These are phyloP conservation scores for Paedocypris sp. DNA, from an alignment of 2,113 vertebrate species.

Conservation along the genomic window DNA sequence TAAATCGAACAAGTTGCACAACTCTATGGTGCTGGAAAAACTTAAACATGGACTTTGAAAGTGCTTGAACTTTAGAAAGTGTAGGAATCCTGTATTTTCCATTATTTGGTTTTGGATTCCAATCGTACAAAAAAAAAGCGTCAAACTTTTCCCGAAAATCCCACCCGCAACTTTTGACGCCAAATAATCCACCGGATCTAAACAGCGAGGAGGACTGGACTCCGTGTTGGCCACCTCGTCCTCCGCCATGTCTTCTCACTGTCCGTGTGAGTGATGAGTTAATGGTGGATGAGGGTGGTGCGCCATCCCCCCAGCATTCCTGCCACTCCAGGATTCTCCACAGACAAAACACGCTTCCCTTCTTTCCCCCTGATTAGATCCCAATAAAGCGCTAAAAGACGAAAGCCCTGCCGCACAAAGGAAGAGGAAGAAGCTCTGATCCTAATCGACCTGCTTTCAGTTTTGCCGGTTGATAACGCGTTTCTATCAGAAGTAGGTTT, in stretches of 20 bases:
- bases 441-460: too few species aligned
- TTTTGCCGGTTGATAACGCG: too few species aligned
- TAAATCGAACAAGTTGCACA: too few species aligned
- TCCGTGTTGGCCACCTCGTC: background rate
- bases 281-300: constrained; percentile 35
- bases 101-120: background rate
- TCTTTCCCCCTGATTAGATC: constrained; percentile 53
- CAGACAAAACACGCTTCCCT: constrained; percentile 48
- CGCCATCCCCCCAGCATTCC: constrained; percentile 26
- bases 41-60: too few species aligned
- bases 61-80: too few species aligned
- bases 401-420: constrained; percentile 39
- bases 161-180: too few species aligned
- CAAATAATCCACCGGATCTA: too few species aligned
- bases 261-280: constrained; percentile 18
- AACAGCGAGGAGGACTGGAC: background rate
- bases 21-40: too few species aligned
- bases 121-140: too few species aligned
- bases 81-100: background rate
- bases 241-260: background rate
- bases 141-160: too few species aligned
- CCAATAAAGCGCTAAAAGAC: constrained; percentile 44
- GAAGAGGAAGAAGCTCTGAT: constrained; percentile 52
- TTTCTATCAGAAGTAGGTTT: too few species aligned
- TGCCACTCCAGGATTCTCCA: constrained; percentile 39